Conservation (phyloP, 2,888 invertebrate species). For the Lysandra coridon region DNA sequence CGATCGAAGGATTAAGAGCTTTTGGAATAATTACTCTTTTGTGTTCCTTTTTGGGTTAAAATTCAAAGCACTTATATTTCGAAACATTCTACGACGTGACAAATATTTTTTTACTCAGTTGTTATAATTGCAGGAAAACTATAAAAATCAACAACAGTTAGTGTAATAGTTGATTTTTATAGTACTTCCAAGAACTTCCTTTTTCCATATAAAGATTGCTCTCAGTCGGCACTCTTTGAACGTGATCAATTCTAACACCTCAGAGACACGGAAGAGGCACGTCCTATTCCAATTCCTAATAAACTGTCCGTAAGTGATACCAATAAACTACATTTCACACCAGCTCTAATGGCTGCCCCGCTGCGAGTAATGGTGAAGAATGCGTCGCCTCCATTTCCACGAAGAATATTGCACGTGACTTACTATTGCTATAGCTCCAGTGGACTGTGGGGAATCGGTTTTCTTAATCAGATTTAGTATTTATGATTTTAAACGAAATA, state of each 20-base stretch:
- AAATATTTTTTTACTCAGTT: background rate
- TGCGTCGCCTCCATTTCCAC: constrained; percentile 7
- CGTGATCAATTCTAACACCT: background rate
- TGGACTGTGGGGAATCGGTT: background rate
- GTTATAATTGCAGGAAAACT: background rate
- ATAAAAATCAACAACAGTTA: background rate
- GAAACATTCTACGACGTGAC: background rate
- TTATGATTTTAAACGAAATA: background rate
- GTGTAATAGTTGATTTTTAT: no score
- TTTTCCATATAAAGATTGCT: background rate
- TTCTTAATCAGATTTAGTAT: background rate
- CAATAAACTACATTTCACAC: constrained; percentile 10
- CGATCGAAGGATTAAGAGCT: background rate
- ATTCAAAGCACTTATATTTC: background rate
- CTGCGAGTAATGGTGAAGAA: constrained; percentile 23
- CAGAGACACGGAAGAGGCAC: constrained; percentile 6
- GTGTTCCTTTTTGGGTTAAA: background rate
- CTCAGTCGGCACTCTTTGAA: background rate
- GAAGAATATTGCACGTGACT: constrained; percentile 19
- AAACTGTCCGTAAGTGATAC: constrained; percentile 25
- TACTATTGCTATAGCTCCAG: background rate
- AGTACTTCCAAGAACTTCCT: background rate
- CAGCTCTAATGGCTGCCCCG: constrained; percentile 24
- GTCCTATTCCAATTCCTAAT: constrained; percentile 17
- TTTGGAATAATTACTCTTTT: background rate